A percentile compares a stretch with the other conserved stretches of the same genome.
Evolutionary conservation across 2,797 vertebrate genomes (phyloP).

Genomic region (Fratercula arctica): DNA sequence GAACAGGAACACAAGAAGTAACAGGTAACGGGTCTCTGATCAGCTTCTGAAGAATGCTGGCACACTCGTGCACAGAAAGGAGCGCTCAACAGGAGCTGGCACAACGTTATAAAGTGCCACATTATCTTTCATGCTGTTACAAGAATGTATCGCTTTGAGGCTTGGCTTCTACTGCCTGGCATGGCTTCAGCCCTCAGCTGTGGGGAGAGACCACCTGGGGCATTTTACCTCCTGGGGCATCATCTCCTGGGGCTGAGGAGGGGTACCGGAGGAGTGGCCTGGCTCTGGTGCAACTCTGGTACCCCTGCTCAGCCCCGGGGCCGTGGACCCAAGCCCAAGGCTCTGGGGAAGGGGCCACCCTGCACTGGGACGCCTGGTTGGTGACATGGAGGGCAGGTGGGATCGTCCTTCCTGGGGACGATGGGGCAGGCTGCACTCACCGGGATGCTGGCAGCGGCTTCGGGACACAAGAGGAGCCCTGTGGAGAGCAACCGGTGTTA

Average conservation of each 20-base stretch:
- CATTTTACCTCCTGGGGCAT: no score
- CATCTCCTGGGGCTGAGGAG: neutral
- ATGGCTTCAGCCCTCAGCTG: neutral
- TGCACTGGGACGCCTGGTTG: neutral
- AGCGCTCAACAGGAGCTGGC: accelerated
- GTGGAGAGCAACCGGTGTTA: neutral
- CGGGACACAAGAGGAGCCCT: slow-evolving; percentile 1
- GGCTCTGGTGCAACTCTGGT: no score
- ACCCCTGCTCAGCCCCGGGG: neutral
- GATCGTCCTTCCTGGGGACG: neutral
- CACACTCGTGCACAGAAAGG: accelerated
- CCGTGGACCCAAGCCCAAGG: neutral
- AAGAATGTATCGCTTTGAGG: neutral
- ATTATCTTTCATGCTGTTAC: accelerated
- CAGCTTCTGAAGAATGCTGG: neutral
- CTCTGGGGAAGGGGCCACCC: neutral
- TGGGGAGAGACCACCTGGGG: neutral
- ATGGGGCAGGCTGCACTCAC: neutral
- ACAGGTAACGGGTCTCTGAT: neutral
- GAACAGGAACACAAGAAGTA: neutral
- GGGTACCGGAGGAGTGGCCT: neutral
- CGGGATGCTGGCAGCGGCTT: neutral
- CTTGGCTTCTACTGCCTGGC: neutral
- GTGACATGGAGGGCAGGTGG: neutral
- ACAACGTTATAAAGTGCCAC: neutral